Conservation (phyloP, 2,888 invertebrate species). For the Latheticus oryzae region DNA sequence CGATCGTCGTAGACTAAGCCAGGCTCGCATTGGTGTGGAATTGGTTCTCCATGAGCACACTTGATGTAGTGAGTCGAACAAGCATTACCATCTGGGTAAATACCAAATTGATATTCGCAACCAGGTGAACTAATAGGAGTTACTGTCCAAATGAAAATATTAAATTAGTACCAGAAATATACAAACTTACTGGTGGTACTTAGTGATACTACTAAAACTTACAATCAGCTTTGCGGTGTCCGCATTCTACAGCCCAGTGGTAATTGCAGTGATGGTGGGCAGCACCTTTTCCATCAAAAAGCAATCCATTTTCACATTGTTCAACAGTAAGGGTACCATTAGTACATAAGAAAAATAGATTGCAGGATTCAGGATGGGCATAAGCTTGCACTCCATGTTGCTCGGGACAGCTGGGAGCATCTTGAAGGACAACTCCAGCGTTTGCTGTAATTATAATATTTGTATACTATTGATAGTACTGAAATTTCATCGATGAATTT, state of each 20-base stretch:
- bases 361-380: slow-evolving; percentile 88
- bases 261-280: slow-evolving; percentile 95
- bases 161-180: background rate
- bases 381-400: slow-evolving; percentile 84
- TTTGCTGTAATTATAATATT: slow-evolving; percentile 67
- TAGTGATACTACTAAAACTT: too few species aligned
- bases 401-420: slow-evolving; percentile 84
- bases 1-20: slow-evolving; percentile 90
- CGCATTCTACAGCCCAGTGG: slow-evolving; percentile 92
- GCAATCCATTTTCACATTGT: slow-evolving; percentile 90
- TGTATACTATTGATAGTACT: too few species aligned
- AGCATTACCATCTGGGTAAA: slow-evolving; percentile 82
- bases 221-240: slow-evolving; percentile 83
- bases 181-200: too few species aligned
- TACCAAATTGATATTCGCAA: slow-evolving; percentile 89
- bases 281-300: slow-evolving; percentile 90
- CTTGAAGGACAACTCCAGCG: slow-evolving; percentile 71
- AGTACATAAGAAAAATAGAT: slow-evolving; percentile 90
- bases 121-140: slow-evolving; percentile 83
- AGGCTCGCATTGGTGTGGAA: slow-evolving; percentile 84
- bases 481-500: too few species aligned
- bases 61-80: slow-evolving; percentile 90
- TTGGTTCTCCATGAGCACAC: slow-evolving; percentile 85
- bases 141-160: slow-evolving; percentile 69
- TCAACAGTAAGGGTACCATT: slow-evolving; percentile 92